Evolutionary conservation across 2,888 invertebrate genomes (phyloP).

Genomic region (Drosophila sordidula): DNA sequence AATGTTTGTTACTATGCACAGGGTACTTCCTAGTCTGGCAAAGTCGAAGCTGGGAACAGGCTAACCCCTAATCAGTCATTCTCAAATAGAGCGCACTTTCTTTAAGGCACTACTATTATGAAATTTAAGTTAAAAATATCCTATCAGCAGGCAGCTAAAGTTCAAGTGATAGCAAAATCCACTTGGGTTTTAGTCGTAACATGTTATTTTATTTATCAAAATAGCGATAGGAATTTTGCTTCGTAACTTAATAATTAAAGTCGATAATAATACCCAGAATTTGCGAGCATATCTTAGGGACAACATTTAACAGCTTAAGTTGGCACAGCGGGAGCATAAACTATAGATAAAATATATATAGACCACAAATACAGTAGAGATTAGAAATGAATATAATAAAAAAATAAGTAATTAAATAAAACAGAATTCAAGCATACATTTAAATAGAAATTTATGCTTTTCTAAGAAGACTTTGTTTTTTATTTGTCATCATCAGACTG

Average conservation of each 20-base stretch:
- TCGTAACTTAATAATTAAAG: not conserved
- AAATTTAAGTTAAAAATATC: conserved; percentile 22
- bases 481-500: not conserved
- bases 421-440: not conserved
- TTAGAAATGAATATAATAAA: not conserved
- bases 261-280: conserved; percentile 1
- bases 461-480: not conserved
- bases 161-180: conserved; percentile 24
- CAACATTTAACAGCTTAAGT: not conserved
- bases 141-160: conserved; percentile 24
- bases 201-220: conserved; percentile 14
- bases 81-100: too few relatives aligned
- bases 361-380: not conserved
- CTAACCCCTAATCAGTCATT: not conserved
- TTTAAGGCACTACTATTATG: not conserved
- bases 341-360: not conserved
- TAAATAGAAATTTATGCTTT: too few relatives aligned
- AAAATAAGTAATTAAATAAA: not conserved
- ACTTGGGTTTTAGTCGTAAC: conserved; percentile 4
- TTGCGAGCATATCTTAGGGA: not conserved
- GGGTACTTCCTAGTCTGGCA: not conserved
- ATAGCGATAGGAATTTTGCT: not conserved
- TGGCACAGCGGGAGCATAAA: not conserved
- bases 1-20: not conserved
- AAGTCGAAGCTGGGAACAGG: not conserved